A percentile compares a stretch with the other conserved stretches of the same genome.
phyloP scores from a whole-genome alignment of 1,140 invertebrate species.

The Frieseomelitta varia region DNA sequence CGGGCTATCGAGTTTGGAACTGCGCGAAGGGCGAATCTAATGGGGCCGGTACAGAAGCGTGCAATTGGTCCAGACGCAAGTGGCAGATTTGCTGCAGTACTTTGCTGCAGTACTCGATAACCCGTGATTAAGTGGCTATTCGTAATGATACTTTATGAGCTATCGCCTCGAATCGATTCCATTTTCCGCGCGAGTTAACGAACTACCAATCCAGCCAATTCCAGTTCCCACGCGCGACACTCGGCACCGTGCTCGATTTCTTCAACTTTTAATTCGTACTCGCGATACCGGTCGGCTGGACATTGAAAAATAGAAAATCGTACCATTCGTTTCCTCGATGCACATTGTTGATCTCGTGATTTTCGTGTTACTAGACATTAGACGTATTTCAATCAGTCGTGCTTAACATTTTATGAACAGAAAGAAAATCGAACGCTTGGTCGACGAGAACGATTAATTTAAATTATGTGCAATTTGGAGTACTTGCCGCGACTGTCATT shows the following conservation, averaged over 20 bases:
- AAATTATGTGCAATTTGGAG: no score
- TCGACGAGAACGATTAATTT: no score
- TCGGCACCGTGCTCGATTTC: background rate
- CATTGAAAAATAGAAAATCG: background rate
- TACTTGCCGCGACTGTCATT: no score
- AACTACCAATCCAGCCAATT: slow-evolving; percentile 49
- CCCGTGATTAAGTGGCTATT: slow-evolving; percentile 58
- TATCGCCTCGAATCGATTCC: slow-evolving; percentile 53
- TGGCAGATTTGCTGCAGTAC: slow-evolving; percentile 45
- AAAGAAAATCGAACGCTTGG: no score
- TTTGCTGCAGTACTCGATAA: slow-evolving; percentile 51
- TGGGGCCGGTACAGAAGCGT: slow-evolving; percentile 35
- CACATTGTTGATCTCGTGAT: no score
- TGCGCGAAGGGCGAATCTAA: slow-evolving; percentile 39
- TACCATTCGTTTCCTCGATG: background rate
- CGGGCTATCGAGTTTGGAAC: slow-evolving; percentile 38
- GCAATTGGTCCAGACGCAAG: slow-evolving; percentile 44
- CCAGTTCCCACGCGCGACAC: slow-evolving; percentile 12
- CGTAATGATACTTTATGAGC: slow-evolving; percentile 64
- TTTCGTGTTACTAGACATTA: background rate
- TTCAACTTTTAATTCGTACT: background rate
- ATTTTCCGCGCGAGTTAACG: slow-evolving; percentile 57
- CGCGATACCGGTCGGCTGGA: no score
- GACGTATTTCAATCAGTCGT: no score
- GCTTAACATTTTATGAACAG: no score